Percentiles rank a stretch among this genome's conserved stretches.
Evolutionary conservation across 64 coral and sea anemone species (phyloP).

Genomic region (Orbicella faveolata): DNA sequence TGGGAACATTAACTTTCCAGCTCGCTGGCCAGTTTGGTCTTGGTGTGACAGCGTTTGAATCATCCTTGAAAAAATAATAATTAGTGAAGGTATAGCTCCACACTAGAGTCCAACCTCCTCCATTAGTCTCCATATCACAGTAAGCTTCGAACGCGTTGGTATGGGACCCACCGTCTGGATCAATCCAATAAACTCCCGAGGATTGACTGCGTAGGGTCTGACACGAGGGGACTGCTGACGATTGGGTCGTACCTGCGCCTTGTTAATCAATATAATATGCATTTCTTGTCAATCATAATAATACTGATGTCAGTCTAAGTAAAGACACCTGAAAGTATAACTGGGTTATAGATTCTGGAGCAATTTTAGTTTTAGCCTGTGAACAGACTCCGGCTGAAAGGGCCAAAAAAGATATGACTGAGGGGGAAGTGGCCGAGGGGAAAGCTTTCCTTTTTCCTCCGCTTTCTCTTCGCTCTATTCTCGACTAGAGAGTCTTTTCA

Average conservation of each 20-base stretch:
- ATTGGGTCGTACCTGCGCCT: background rate
- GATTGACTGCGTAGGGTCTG: constrained; percentile 8
- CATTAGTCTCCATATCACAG: constrained; percentile 28
- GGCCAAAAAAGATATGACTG: too few relatives aligned
- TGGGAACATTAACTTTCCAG: background rate
- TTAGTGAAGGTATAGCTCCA: constrained; percentile 29
- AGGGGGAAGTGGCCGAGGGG: too few relatives aligned
- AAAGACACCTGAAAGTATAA: too few relatives aligned
- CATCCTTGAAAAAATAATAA: background rate
- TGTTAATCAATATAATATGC: background rate
- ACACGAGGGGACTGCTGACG: background rate
- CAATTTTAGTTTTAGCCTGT: too few relatives aligned
- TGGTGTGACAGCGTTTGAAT: constrained; percentile 27
- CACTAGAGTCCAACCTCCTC: constrained; percentile 17
- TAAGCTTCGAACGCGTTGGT: constrained; percentile 15
- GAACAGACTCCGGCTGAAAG: too few relatives aligned
- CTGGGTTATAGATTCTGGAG: too few relatives aligned
- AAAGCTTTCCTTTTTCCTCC: too few relatives aligned
- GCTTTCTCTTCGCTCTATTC: too few relatives aligned
- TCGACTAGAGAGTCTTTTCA: too few relatives aligned
- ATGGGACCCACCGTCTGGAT: constrained; percentile 27
- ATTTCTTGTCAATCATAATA: too few relatives aligned
- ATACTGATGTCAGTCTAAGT: too few relatives aligned
- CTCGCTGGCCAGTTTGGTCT: background rate
- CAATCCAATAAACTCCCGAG: constrained; percentile 41